Evolutionary conservation across 2,888 invertebrate genomes (phyloP), one percentile per base, ranked within the genome.

Genomic region (Drosophila anomalata): DNA sequence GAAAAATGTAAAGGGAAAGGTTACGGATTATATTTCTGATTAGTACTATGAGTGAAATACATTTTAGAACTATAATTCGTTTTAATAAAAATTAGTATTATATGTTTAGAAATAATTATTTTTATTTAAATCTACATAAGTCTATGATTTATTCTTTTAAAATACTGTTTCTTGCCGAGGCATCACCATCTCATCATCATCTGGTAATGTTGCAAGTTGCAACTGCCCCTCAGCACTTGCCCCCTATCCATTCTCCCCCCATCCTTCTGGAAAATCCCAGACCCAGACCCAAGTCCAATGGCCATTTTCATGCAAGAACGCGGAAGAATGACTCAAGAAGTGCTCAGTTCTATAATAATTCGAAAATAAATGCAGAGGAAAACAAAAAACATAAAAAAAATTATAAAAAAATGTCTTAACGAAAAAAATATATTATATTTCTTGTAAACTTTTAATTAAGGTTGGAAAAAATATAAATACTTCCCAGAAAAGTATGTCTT

Each of bases 281-380:
- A 62, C 42, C 62, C 14, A 14, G 14, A 14, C 14, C 14, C 14
- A 14, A 84, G 78, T 87, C 77, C 86, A 84, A 79, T 77, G 85
- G 82, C 85, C 90, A 89, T 80, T 87, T 87, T 86, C 85, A 76
- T 73, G 75, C 75, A 87, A 81, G 90, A 89, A 89, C 90, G 89
- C 89, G 89, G 89, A 89, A 82, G 82, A 85, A 89, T 90, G 87
- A 85, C 85, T 85, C 79, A 88, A 88, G 84, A 85, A 79, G 78
- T 83, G 83, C 78, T 78, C 77, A 14, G 14, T 14, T 14, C 14
- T 14, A 77, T 86, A 87, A 89, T 88, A 88, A 89, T 83, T 88
- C 79, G 85, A 89, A 86, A 89, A 88, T 88, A 89, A 88, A 89
- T 87, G 87, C 77, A 77, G 75, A 76, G 79, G 73, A 87, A 82